Evolutionary conservation across 2,888 invertebrate genomes (phyloP), one percentile per base, ranked within the genome.

Genomic region (Zelleria hepariella): DNA sequence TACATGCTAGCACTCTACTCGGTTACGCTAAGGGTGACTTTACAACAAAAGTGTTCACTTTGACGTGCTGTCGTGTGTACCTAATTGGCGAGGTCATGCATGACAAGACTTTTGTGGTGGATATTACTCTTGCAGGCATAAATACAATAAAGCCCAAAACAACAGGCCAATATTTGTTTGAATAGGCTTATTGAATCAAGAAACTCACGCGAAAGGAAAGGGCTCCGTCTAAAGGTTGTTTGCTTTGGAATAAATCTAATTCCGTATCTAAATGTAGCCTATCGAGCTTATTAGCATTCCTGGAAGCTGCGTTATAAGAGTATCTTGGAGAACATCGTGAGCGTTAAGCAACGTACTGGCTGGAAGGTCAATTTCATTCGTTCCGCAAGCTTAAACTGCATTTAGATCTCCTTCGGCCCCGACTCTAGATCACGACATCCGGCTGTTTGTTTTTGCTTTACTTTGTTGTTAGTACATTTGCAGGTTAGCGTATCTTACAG

Each of bases 351-450:
- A 27, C 52, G n/a, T 49, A 32, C 53, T 54, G 32, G 53, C 53
- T 59, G 51, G 24, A 58, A 48, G 47, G 57, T 57, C 27, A 58
- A 51, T 58, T 25, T 27, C 1, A 51, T 58, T 58, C 27, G 58
- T 58, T 79, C 79, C 79, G 76, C 78, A 73, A 77, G 75, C 75
- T 78, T 67, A 65, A 66, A 74, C 76, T 72, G 67, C 68, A 71
- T 68, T 73, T 67, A 73, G 77, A 79, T 81, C 76, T 77, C 66
- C 32, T 42, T 72, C 72, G 67, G 71, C 64, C 67, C 68, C 62
- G 69, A 71, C 72, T 71, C 69, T 73, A 74, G 75, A 70, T 74
- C 75, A 73, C 73, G 77, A 78, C 81, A 82, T 85, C 83, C 83
- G 85, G 82, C 73, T 70, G 71, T 74, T 73, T 70, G 71, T 74